Conservation (phyloP, 2,888 invertebrate genomes). For the Tenthredo livida region DNA sequence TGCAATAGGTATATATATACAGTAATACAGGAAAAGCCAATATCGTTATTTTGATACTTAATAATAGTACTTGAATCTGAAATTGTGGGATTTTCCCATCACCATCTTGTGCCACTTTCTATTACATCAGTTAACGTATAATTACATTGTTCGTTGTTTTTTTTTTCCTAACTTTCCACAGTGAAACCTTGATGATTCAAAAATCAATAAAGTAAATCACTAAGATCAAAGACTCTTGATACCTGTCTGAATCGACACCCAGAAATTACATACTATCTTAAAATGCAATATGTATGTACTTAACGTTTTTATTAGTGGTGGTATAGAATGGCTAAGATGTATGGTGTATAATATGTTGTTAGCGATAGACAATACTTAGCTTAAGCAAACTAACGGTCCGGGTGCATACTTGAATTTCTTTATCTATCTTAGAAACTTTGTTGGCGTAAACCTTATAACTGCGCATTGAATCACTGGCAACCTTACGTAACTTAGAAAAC, state of each 20-base stretch:
- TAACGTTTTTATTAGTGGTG: conserved; percentile 30
- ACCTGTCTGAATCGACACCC: not conserved
- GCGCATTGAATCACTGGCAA: conserved; percentile 14
- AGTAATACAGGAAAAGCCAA: conserved; percentile 3
- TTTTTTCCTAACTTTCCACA: not conserved
- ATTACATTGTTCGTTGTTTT: not conserved
- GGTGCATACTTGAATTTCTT: conserved; percentile 17
- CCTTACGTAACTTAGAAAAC: not conserved
- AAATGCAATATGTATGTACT: conserved; percentile 38
- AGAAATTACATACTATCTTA: not conserved
- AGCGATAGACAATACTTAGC: conserved; percentile 44
- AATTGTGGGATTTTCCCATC: not conserved
- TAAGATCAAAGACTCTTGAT: not conserved
- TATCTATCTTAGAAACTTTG: not conserved
- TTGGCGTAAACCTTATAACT: conserved; percentile 4
- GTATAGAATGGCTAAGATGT: conserved; percentile 28
- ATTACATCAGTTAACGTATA: not conserved
- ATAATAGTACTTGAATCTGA: conserved; percentile 7
- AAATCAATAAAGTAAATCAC: not conserved
- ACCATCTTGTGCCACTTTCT: conserved; percentile 12
- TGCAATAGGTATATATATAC: conserved; percentile 3
- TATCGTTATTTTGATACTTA: conserved; percentile 26
- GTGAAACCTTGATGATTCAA: not conserved
- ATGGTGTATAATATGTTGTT: conserved; percentile 34
- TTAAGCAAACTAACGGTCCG: not conserved